Base-by-base conservation (phyloP, 2,113 vertebrate genomes). In the Ictalurus furcatus region DNA sequence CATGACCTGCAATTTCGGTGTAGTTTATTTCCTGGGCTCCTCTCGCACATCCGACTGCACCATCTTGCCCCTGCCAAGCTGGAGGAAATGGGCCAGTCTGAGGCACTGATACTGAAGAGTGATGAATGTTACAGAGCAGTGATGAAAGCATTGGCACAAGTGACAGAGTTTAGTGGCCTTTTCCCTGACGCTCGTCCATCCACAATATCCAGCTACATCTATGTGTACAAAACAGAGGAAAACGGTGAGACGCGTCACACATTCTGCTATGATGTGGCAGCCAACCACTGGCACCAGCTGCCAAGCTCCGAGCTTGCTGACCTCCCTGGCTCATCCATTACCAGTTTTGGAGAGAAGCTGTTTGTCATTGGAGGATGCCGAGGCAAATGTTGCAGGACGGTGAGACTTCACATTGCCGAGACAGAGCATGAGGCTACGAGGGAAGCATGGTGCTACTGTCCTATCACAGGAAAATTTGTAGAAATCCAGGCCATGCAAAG, bases 221-320 rank as follows among this genome's bases (percentile, higher is more conserved):
- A 98, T 90, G 97, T 99, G 91, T 97, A 98, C 93, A 99, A 99
- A 95, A 99, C 97, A 0, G 98, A 98, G 88, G 97, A 98, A 93
- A 96, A 96, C 28, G 95, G 96, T 83, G 95, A 96, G 92, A 95
- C 93, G 34, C 94, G 92, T 4, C 96, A 98, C 88, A 97, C 97
- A 0, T 99, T 99, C 95, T 99, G 98, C 95, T 99, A 99, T 92
- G 97, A 97, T 89, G 95, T 98, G 90, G 96, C 96, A 93, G 95
- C 95, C 28, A 96, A 99, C 90, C 95, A 93, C 25, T 99, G 98
- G 98, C 97, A 93, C 87, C 97, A 97, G 74, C 93, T 99, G 44
- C 95, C 94, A n/a, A 92, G 76, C 5, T 89, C 88, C 0, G 90
- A 87, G 3, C 81, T 98, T 86, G 92, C 96, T 82, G 98, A 99